These are phyloP conservation scores for Clusia tigrina DNA, from an alignment of 2,888 invertebrate species.

Conservation along the genomic window DNA sequence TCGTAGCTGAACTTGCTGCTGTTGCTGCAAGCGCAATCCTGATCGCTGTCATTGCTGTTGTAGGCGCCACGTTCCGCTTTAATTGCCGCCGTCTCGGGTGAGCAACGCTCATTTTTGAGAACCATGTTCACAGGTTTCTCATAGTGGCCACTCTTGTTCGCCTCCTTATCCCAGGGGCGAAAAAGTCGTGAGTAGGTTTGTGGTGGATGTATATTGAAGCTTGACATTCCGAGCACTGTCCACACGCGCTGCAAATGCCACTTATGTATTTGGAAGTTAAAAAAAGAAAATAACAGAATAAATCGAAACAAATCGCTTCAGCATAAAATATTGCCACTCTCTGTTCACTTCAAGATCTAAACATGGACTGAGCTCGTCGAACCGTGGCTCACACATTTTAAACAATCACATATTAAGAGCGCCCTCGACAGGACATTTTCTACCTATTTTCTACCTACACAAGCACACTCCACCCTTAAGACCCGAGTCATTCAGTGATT, in stretches of 20 bases:
- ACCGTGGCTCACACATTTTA: constrained; percentile 50
- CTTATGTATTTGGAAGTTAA: not conserved
- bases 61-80: constrained; percentile 23
- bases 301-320: constrained; percentile 34
- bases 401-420: constrained; percentile 43
- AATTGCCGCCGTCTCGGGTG: constrained; percentile 12
- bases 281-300: constrained; percentile 1
- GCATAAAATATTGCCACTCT: constrained; percentile 28
- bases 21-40: constrained; percentile 43
- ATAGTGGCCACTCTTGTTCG: constrained; percentile 25
- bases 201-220: constrained; percentile 58
- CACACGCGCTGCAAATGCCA: not conserved
- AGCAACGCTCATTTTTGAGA: constrained; percentile 17
- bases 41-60: constrained; percentile 43
- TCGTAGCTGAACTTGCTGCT: constrained; percentile 47
- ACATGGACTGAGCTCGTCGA: constrained; percentile 54
- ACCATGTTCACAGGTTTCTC: not conserved
- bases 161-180: constrained; percentile 70
- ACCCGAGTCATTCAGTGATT: constrained; percentile 45
- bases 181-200: constrained; percentile 69
- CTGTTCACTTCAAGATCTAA: constrained; percentile 55
- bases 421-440: constrained; percentile 34
- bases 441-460: constrained; percentile 41
- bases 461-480: constrained; percentile 30
- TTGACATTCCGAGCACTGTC: constrained; percentile 47